Conservation (phyloP, 2,113 vertebrate species). For the Sterna hirundo region DNA sequence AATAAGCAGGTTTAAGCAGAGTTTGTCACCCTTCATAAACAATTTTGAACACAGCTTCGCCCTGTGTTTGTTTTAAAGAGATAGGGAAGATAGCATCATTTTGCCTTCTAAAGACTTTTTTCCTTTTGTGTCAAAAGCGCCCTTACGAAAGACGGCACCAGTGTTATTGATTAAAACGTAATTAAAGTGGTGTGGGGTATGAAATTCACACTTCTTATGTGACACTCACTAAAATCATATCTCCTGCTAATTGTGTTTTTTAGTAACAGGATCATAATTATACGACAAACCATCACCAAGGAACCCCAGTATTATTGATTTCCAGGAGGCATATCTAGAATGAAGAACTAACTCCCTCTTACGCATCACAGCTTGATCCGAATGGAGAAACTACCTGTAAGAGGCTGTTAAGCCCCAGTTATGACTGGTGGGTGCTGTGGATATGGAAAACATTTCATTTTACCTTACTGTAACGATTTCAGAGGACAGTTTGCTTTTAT, state of each 20-base stretch:
- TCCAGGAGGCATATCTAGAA: neutral
- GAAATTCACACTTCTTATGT: neutral
- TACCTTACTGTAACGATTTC: neutral
- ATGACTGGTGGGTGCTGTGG: neutral
- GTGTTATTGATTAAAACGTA: neutral
- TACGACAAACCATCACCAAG: neutral
- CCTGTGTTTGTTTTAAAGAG: neutral
- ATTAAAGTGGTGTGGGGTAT: neutral
- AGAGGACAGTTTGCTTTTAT: neutral
- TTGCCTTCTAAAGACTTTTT: neutral
- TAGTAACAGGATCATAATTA: neutral
- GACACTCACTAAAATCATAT: neutral
- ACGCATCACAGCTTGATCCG: neutral
- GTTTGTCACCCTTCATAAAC: neutral
- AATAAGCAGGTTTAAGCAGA: neutral
- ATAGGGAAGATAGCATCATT: neutral
- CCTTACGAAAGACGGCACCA: neutral
- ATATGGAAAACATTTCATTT: neutral
- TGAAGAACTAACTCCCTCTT: neutral
- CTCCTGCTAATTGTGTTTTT: neutral
- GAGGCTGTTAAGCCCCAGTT: neutral
- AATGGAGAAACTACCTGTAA: neutral
- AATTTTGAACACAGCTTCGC: neutral
- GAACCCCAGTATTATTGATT: neutral
- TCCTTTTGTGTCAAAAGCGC: neutral